Base-by-base conservation (phyloP, 2,113 vertebrate genomes). In the Podocnemis expansa region DNA sequence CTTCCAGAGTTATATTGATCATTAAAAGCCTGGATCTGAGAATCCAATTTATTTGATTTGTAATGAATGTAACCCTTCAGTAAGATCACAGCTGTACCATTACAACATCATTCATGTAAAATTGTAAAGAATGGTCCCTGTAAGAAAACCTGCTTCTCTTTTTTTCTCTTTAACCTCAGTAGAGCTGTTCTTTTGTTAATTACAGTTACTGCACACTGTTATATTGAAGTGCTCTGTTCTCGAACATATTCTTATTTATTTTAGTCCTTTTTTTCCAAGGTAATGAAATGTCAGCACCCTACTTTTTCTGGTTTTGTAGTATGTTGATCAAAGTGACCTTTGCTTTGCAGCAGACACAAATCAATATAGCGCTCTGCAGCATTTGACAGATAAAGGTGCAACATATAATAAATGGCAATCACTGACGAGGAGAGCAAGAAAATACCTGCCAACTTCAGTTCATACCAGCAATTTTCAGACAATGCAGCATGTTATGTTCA, bases 251-350 rank as follows among this genome's bases (percentile, higher is more conserved):
- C 98, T 98, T 97, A 97, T 98, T 98, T 98, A 98, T 98, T 98
- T 98, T 98, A 98, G 97, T 96, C 91, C 47, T 97, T 97, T 98
- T 98, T 98, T 98, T 98, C 91, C 94, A 97, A 97, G 98, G 98
- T 98, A 99, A 99, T 98, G 98, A 98, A 98, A 99, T 98, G 98
- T 99, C 99, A 99, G 98, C 97, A 97, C 89, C 91, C 94, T 96
- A 96, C 96, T 97, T 98, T 98, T 98, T 94, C 97, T 98, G 96
- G 97, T 98, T 98, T 98, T 98, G 97, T 98, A 97, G 96, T 95
- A 97, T 96, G 98, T 97, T 98, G 98, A 99, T 99, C 98, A 98
- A 99, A 99, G 98, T 99, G 98, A 99, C 98, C 98, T 98, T 98
- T 98, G 98, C 96, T 98, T 97, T 94, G 95, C 96, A 75, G 97